Evolutionary conservation across 2,888 invertebrate genomes (phyloP).

Genomic region (Diaprepes abbreviatus): DNA sequence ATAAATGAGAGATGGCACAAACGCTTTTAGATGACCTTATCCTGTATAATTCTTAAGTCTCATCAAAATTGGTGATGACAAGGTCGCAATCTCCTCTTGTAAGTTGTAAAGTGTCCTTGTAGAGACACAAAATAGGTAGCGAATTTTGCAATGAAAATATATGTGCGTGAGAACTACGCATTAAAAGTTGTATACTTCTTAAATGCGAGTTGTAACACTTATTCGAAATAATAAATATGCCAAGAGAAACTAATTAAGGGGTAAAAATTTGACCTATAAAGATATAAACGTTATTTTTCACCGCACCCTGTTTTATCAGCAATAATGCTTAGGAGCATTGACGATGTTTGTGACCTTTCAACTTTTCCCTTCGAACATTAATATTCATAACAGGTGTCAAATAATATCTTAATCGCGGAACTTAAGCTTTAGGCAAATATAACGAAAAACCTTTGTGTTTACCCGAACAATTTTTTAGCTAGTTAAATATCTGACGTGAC

Average conservation of each 20-base stretch:
- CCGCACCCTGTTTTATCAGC: not conserved
- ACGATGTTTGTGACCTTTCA: not conserved
- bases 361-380: slow-evolving; percentile 1
- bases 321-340: not conserved
- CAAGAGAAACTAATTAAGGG: not conserved
- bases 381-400: slow-evolving; percentile 23
- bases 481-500: not conserved
- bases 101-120: too few relatives aligned
- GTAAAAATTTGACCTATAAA: slow-evolving; percentile 2
- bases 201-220: slow-evolving; percentile 4
- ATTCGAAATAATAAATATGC: slow-evolving; percentile 1
- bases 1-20: too few relatives aligned
- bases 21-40: too few relatives aligned
- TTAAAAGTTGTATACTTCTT: slow-evolving; percentile 6
- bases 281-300: not conserved
- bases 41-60: too few relatives aligned
- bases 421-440: slow-evolving; percentile 2
- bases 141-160: not conserved
- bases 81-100: too few relatives aligned
- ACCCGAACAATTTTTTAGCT: not conserved
- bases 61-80: too few relatives aligned
- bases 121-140: not conserved
- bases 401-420: slow-evolving; percentile 13
- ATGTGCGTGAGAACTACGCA: slow-evolving; percentile 2
- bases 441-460: not conserved